These are phyloP conservation scores for Rynchops niger DNA, from an alignment of 2,113 vertebrate genomes.

Conservation along the genomic window DNA sequence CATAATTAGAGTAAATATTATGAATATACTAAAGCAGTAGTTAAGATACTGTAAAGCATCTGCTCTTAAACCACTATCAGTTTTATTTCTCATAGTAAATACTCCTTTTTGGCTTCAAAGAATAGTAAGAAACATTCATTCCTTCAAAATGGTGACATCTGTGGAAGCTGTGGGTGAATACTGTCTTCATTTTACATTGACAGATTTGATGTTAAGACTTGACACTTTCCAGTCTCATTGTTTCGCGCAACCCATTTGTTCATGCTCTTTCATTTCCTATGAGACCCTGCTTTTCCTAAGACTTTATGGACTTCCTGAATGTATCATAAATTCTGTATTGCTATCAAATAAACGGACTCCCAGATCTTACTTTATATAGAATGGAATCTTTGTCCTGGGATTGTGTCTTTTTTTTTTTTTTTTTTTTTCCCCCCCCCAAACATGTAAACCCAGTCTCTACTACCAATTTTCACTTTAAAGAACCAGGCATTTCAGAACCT, in stretches of 20 bases:
- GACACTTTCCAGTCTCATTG: not conserved
- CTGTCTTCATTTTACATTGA: not conserved
- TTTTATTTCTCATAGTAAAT: not conserved
- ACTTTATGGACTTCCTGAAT: not conserved
- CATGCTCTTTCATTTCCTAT: not conserved
- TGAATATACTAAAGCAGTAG: not conserved
- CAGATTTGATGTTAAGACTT: not conserved
- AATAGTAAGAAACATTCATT: not conserved
- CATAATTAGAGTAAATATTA: not conserved
- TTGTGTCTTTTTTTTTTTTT: not conserved
- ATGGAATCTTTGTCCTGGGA: not conserved
- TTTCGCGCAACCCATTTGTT: not conserved
- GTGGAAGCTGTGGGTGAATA: not conserved
- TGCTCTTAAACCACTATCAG: not conserved
- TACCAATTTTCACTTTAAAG: not conserved
- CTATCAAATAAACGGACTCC: not conserved
- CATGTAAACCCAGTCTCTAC: not conserved
- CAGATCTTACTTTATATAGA: not conserved
- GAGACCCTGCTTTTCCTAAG: not conserved
- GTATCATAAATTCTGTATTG: not conserved
- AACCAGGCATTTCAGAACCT: not conserved
- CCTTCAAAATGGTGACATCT: not conserved
- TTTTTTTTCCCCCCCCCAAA: not conserved
- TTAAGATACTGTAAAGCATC: not conserved
- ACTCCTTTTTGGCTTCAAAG: not conserved